Conservation (phyloP, 2,113 vertebrate species). For the Callaeas wilsoni region DNA sequence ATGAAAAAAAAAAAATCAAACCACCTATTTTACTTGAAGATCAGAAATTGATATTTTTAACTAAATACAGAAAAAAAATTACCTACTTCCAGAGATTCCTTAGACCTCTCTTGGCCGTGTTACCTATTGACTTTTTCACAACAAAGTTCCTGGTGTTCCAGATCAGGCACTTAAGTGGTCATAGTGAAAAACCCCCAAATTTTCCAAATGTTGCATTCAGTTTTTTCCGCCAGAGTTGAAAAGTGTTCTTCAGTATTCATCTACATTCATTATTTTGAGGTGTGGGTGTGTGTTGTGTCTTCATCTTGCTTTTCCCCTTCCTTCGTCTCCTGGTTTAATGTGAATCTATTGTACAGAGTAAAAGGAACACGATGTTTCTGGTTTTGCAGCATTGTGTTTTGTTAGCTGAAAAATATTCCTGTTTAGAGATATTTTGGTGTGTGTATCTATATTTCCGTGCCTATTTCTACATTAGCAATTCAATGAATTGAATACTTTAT, state of each 20-base stretch:
- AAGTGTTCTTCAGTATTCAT: neutral
- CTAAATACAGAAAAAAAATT: neutral
- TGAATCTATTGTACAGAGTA: neutral
- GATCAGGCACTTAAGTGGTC: neutral
- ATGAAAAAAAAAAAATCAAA: neutral
- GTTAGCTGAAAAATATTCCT: neutral
- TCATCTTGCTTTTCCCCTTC: neutral
- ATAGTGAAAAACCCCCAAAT: fast-evolving
- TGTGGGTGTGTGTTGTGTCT: neutral
- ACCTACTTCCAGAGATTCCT: neutral
- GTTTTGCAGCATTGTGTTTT: constrained; percentile 67
- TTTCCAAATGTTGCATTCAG: neutral
- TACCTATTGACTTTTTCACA: neutral
- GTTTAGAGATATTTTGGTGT: neutral
- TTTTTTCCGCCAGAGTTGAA: neutral
- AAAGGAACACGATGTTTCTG: constrained; percentile 26
- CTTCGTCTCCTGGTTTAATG: neutral
- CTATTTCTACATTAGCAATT: neutral
- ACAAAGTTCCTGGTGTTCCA: neutral
- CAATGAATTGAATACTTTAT: neutral
- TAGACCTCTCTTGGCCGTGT: neutral
- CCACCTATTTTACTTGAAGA: neutral
- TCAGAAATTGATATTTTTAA: neutral
- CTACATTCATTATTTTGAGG: neutral
- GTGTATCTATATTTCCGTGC: neutral